Evolutionary conservation across 2,888 invertebrate genomes (phyloP), one percentile per base, ranked within the genome.

Genomic region (Xylota sylvarum): DNA sequence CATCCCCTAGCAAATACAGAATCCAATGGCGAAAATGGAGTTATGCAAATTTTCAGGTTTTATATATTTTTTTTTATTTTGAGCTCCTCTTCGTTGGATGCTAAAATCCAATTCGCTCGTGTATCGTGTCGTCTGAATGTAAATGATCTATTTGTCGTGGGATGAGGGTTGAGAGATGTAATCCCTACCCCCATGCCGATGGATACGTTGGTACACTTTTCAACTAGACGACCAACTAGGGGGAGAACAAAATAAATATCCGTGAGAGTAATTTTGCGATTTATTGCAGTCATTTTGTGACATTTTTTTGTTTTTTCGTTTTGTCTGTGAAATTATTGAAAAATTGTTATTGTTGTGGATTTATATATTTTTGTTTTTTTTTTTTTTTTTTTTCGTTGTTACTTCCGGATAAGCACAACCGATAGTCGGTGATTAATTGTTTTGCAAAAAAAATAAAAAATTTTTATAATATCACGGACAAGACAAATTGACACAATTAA

Each of bases 71-170:
- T 50, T 65, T 56, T 62, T 37, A 56, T 27, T 52, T 19, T 19
- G 9, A 14, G 23, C 43, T 60, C 5, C 40, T 52, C 30, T 43
- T 10, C 23, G 58, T 56, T 40, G 52, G 37, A 82, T 62, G 67
- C 77, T 82, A 58, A 82, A 82, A 86, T 82, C 86, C 86, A 86
- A 86, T 86, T 86, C 86, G 60, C 67, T 82, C 56, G 40, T 73
- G 72, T 73, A 86, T 82, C 77, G 50, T 82, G 86, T 77, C 77
- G 72, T 82, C 77, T 86, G 86, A 86, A 86, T 86, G 86, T 78
- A 86, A 86, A 86, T 86, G 82, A 86, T 86, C 86, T 86, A 86
- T 86, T 86, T 86, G 82, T 64, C 40, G 3, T 35, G 35, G 9
- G 4, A 37, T 23, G 14, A 48, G 77, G 81, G 56, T 50, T 58